These are phyloP conservation scores for Mormyrus lacerda DNA, from an alignment of 2,113 vertebrate genomes.

Conservation along the genomic window DNA sequence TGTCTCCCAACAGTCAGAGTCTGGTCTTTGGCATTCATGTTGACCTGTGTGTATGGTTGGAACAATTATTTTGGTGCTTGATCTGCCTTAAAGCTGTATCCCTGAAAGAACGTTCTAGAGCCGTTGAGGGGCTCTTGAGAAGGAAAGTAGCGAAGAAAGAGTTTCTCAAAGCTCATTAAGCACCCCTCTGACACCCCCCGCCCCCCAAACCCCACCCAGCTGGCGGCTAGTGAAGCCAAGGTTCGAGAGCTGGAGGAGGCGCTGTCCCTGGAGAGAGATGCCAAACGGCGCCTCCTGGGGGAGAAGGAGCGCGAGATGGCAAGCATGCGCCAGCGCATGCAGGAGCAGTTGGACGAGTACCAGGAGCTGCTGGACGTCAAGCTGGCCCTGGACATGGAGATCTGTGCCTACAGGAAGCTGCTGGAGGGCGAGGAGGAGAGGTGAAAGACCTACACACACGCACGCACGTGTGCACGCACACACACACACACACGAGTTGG, in stretches of 20 bases:
- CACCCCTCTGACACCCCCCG: neutral
- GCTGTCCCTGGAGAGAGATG: conserved; percentile 70
- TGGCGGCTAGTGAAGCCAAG: conserved; percentile 75
- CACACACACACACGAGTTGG: neutral
- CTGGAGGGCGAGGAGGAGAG: conserved; percentile 29
- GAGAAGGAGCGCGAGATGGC: conserved; percentile 90
- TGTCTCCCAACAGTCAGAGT: neutral
- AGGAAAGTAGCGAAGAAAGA: neutral
- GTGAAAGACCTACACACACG: neutral
- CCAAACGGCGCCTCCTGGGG: conserved; percentile 70
- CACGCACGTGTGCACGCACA: neutral
- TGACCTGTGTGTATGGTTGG: neutral
- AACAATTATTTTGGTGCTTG: neutral
- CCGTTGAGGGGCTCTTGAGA: neutral
- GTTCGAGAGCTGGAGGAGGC: conserved; percentile 81
- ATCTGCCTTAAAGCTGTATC: neutral
- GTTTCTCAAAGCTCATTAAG: neutral
- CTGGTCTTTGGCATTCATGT: neutral
- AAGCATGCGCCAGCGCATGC: conserved; percentile 59
- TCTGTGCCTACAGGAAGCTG: conserved; percentile 27
- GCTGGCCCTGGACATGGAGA: conserved; percentile 30
- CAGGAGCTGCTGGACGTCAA: conserved; percentile 26
- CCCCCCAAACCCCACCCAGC: conserved; percentile 43
- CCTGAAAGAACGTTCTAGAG: neutral
- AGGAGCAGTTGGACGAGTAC: conserved; percentile 24